Evolutionary conservation across 2,888 invertebrate genomes (phyloP).

Genomic region (Rhingia campestris): DNA sequence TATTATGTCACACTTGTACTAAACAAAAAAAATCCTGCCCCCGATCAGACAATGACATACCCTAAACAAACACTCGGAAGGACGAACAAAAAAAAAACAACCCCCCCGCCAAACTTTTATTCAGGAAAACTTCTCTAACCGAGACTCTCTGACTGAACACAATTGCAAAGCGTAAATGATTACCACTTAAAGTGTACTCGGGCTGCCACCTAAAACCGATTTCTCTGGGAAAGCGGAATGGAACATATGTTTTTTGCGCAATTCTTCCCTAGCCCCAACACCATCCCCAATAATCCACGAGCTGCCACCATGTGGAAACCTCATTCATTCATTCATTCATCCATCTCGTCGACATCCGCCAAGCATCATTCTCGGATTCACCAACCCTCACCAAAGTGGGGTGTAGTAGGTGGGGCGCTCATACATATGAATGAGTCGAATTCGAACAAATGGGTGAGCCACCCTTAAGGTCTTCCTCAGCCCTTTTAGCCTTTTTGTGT

Average conservation of each 20-base stretch:
- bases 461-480: conserved; percentile 40
- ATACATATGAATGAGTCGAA: conserved; percentile 74
- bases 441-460: conserved; percentile 69
- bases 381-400: background rate
- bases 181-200: conserved; percentile 83
- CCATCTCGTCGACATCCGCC: conserved; percentile 61
- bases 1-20: conserved; percentile 66
- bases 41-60: conserved; percentile 66
- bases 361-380: conserved; percentile 4
- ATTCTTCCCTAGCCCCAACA: conserved; percentile 37
- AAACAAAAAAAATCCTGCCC: conserved; percentile 19
- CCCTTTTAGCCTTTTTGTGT: conserved; percentile 44
- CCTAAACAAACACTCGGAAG: conserved; percentile 67
- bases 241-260: conserved; percentile 76
- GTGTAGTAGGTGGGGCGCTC: conserved; percentile 47
- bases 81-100: conserved; percentile 23
- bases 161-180: conserved; percentile 82
- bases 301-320: conserved; percentile 27
- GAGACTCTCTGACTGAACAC: conserved; percentile 75
- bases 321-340: conserved; percentile 73
- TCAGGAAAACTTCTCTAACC: conserved; percentile 17
- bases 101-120: background rate
- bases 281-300: background rate
- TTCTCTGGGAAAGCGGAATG: conserved; percentile 77
- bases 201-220: conserved; percentile 82